Evolutionary conservation across 1,140 invertebrate species (phyloP).

Genomic region (Melanaphis sacchari): DNA sequence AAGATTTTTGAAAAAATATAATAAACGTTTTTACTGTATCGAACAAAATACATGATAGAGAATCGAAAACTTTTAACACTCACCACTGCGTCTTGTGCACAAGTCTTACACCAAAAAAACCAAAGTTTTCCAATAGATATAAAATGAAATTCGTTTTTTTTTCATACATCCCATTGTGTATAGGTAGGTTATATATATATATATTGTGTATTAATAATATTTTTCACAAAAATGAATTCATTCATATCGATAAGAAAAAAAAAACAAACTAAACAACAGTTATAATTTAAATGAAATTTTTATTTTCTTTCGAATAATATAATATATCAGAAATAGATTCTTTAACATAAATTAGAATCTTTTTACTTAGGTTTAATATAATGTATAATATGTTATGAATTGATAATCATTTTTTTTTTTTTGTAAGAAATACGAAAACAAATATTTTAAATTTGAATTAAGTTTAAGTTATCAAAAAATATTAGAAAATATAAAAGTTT

Average conservation of each 20-base stretch:
- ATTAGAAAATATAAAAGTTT: background rate
- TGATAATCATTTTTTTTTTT: background rate
- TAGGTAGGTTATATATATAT: background rate
- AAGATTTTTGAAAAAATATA: background rate
- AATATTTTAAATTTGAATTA: background rate
- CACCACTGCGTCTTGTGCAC: background rate
- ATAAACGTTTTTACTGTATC: background rate
- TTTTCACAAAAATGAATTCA: background rate
- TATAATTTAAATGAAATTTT: background rate
- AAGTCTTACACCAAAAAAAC: background rate
- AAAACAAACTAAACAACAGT: background rate
- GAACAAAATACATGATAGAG: background rate
- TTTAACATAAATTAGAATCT: background rate
- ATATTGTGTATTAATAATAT: background rate
- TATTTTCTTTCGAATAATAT: background rate
- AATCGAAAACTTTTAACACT: conserved; percentile 33
- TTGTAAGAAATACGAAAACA: background rate
- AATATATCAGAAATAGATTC: no score
- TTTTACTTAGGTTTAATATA: background rate
- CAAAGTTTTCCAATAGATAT: conserved; percentile 27
- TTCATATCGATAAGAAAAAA: background rate
- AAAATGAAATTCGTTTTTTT: background rate
- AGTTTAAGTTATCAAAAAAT: background rate
- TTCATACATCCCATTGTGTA: background rate
- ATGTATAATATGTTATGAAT: background rate